These are phyloP conservation scores for Gymnobelideus leadbeateri DNA, from an alignment of 2,113 vertebrate genomes.

Conservation along the genomic window DNA sequence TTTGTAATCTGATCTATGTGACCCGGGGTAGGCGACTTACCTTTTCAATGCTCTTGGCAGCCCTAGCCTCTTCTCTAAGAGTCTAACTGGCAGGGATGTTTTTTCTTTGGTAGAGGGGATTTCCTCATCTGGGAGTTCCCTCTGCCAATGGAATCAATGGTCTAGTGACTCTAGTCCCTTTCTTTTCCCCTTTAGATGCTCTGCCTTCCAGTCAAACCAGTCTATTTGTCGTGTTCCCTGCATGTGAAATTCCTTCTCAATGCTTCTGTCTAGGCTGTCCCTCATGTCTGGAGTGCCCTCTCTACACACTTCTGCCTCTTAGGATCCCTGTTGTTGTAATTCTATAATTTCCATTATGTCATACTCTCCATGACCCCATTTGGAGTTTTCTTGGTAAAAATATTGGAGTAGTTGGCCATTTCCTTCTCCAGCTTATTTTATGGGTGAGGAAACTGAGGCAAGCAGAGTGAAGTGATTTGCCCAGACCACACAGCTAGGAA, in stretches of 20 bases:
- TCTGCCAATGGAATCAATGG: neutral
- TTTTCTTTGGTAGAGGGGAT: neutral
- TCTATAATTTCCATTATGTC: neutral
- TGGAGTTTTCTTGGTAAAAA: neutral
- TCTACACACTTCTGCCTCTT: neutral
- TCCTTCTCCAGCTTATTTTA: neutral
- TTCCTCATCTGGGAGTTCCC: neutral
- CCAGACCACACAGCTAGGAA: neutral
- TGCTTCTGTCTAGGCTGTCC: neutral
- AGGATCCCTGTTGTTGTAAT: neutral
- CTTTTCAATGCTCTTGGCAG: neutral
- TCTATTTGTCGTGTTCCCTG: neutral
- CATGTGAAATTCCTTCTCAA: neutral
- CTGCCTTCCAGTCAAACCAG: neutral
- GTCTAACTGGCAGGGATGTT: neutral
- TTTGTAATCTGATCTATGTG: neutral
- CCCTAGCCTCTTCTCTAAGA: neutral
- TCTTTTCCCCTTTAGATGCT: neutral
- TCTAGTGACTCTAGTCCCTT: neutral
- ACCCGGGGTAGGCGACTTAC: neutral
- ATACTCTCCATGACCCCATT: neutral
- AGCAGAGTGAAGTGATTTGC: neutral
- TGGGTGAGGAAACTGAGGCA: neutral
- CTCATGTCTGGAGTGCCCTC: neutral
- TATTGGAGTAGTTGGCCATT: neutral